Percentiles rank a stretch among this genome's conserved stretches.
Evolutionary conservation across 2,113 vertebrate genomes (phyloP).

Genomic region (Phrynosoma platyrhinos): DNA sequence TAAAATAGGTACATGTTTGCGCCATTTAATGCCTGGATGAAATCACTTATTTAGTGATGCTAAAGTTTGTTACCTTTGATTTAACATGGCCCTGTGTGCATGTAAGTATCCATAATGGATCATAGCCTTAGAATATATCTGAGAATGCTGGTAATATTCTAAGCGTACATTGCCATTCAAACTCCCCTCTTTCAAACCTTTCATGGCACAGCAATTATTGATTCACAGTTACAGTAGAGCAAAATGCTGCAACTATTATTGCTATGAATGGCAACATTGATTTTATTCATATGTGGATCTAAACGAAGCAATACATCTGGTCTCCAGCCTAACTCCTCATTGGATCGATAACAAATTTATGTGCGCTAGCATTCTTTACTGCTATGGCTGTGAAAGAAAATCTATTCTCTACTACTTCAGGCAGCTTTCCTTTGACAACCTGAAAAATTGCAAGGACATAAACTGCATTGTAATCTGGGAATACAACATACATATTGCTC

Average conservation of each 20-base stretch:
- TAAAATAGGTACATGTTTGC: background rate
- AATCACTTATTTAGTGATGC: too few species aligned
- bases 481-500: background rate
- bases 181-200: background rate
- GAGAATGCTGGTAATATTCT: background rate
- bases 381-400: background rate
- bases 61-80: background rate
- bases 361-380: background rate
- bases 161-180: background rate
- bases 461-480: background rate
- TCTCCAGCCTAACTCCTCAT: background rate
- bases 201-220: background rate
- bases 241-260: background rate
- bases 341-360: background rate
- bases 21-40: background rate
- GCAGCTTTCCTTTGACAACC: background rate
- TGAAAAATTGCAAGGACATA: slow-evolving; percentile 5
- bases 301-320: background rate
- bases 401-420: background rate
- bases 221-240: background rate
- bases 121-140: background rate
- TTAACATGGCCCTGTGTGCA: background rate
- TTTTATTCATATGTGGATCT: background rate
- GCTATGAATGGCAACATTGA: slow-evolving; percentile 1
- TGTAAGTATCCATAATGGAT: background rate